These are phyloP conservation scores for Eulithis testata DNA, from an alignment of 2,888 invertebrate genomes.

Conservation along the genomic window DNA sequence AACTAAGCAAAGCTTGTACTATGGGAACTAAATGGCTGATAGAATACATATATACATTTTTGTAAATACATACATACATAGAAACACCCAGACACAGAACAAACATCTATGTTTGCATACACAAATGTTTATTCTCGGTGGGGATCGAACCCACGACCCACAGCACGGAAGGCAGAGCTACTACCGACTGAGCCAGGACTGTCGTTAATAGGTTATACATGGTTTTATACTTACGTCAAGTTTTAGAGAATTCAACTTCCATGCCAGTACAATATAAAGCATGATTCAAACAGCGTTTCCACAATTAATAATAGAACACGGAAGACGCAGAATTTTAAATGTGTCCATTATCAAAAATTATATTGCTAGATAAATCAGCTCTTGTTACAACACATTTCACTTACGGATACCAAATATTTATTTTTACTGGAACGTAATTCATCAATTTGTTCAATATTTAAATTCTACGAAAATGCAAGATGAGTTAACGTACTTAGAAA, in stretches of 20 bases:
- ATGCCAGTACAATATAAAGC: neutral
- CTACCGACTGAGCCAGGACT: no score
- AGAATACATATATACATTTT: no score
- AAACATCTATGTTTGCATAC: no score
- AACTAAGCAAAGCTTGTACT: no score
- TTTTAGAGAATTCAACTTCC: neutral
- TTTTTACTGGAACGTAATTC: constrained; percentile 26
- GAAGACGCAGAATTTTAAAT: constrained; percentile 7
- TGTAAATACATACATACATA: no score
- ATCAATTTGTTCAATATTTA: constrained; percentile 37
- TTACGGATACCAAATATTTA: neutral
- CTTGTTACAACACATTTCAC: constrained; percentile 1
- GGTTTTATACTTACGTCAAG: no score
- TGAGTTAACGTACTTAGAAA: constrained; percentile 21
- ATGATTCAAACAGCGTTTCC: constrained; percentile 17
- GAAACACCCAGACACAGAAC: no score
- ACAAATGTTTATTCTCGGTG: no score
- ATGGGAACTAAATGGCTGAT: no score
- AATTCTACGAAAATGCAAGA: constrained; percentile 39
- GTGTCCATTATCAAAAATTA: neutral
- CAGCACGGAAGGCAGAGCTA: no score
- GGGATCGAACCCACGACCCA: no score
- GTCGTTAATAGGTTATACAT: no score
- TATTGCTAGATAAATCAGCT: constrained; percentile 8
- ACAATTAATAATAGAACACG: neutral